Evolutionary conservation across 2,797 vertebrate genomes (phyloP).

Genomic region (Ambastaia sidthimunki): DNA sequence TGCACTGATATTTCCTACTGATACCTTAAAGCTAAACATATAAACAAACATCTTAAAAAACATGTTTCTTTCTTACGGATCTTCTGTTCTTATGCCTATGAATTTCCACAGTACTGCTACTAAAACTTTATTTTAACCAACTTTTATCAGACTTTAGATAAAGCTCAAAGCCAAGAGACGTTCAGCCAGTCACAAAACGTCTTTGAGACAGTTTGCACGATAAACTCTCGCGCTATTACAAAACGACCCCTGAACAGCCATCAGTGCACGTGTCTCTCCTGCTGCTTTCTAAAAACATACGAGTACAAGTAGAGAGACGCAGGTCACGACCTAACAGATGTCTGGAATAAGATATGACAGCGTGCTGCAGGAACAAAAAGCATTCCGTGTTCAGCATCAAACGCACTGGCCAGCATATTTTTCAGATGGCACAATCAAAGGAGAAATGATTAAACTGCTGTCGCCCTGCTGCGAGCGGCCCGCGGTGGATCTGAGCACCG

Average conservation of each 20-base stretch:
- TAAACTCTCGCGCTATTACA: conserved; percentile 26
- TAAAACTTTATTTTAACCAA: neutral
- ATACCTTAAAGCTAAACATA: neutral
- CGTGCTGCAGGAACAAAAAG: conserved; percentile 39
- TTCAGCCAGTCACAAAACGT: neutral
- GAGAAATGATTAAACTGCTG: conserved; percentile 39
- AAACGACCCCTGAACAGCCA: conserved; percentile 6
- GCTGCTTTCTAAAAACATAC: conserved; percentile 2
- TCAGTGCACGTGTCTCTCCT: neutral
- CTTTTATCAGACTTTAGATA: neutral
- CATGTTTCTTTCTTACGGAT: too few relatives aligned
- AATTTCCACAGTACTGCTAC: neutral
- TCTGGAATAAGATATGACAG: conserved; percentile 33
- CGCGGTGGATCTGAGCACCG: conserved; percentile 33
- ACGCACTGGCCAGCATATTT: conserved; percentile 17
- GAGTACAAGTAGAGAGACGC: conserved; percentile 1
- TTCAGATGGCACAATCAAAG: conserved; percentile 55
- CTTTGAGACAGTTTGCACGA: conserved; percentile 2
- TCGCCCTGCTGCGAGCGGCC: conserved; percentile 36
- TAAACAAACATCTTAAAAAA: neutral
- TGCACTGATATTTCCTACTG: neutral
- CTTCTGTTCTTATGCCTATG: too few relatives aligned
- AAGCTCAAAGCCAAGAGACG: neutral
- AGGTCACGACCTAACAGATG: conserved; percentile 38
- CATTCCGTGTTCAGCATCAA: conserved; percentile 43